Evolutionary conservation across 2,888 invertebrate species (phyloP).

Genomic region (Phragmatobia fuliginosa): DNA sequence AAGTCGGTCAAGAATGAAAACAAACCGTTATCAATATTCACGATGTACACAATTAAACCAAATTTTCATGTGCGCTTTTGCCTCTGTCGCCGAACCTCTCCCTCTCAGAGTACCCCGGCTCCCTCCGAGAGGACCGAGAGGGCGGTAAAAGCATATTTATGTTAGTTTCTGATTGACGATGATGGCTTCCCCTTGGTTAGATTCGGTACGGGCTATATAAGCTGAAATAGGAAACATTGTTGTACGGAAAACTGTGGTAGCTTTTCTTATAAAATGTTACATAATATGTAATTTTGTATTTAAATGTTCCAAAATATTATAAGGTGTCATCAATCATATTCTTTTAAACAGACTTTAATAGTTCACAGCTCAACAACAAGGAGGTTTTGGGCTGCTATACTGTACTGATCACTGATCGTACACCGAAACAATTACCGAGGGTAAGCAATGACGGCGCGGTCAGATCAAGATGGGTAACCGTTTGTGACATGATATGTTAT

Average conservation of each 20-base stretch:
- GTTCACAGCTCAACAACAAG: too few relatives aligned
- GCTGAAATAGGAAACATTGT: constrained; percentile 45
- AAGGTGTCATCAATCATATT: too few relatives aligned
- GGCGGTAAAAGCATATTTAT: constrained; percentile 82
- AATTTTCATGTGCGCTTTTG: constrained; percentile 7
- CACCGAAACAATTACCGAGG: too few relatives aligned
- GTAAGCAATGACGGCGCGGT: too few relatives aligned
- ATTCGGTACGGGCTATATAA: constrained; percentile 46
- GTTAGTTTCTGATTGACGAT: constrained; percentile 83
- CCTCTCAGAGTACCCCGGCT: constrained; percentile 12
- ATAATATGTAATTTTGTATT: too few relatives aligned
- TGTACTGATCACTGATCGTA: too few relatives aligned
- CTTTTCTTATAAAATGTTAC: too few relatives aligned
- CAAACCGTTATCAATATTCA: neutral
- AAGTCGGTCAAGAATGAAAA: neutral
- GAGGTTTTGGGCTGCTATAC: too few relatives aligned
- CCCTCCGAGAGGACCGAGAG: constrained; percentile 31
- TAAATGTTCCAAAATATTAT: too few relatives aligned
- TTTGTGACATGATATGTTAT: too few relatives aligned
- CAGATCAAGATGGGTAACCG: too few relatives aligned
- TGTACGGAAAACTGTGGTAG: neutral
- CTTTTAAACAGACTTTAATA: too few relatives aligned
- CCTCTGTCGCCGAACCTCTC: constrained; percentile 2
- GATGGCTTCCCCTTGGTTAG: constrained; percentile 73
- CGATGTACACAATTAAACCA: constrained; percentile 14